Percentiles rank a stretch among this genome's conserved stretches.
Evolutionary conservation across 2,113 vertebrate species (phyloP).

Genomic region (Gymnarchus niloticus): DNA sequence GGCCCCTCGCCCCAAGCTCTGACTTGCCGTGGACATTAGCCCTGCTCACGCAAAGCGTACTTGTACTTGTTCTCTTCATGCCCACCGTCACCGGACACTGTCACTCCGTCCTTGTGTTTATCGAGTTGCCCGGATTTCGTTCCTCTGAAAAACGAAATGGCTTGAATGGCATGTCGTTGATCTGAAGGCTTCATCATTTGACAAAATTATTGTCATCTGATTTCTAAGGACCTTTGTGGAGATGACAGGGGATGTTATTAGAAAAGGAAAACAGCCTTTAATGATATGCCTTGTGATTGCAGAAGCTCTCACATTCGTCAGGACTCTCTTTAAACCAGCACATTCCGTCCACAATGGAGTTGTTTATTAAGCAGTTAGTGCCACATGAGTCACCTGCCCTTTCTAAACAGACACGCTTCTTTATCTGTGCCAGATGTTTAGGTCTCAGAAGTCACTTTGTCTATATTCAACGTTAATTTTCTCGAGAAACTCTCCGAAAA

Average conservation of each 20-base stretch:
- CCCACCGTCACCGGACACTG: background rate
- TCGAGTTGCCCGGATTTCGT: background rate
- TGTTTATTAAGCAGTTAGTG: background rate
- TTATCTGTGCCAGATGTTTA: background rate
- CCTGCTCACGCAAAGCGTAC: background rate
- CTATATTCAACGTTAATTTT: background rate
- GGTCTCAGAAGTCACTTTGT: background rate
- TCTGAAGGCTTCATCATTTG: background rate
- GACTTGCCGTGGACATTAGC: background rate
- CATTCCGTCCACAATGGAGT: too few relatives aligned
- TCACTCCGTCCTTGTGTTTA: background rate
- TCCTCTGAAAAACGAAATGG: background rate
- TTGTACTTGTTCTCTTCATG: background rate
- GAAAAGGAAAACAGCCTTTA: background rate
- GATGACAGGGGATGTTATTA: background rate
- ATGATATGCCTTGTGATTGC: background rate
- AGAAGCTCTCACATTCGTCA: background rate
- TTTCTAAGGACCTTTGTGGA: constrained; percentile 1
- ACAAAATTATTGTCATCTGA: background rate
- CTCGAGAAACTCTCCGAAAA: background rate
- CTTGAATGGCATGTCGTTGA: background rate
- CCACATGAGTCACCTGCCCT: background rate
- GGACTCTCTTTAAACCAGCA: background rate
- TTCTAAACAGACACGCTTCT: background rate
- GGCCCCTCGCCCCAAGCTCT: background rate